Conservation (phyloP, 2,113 vertebrate species). For the Hucho hucho region DNA sequence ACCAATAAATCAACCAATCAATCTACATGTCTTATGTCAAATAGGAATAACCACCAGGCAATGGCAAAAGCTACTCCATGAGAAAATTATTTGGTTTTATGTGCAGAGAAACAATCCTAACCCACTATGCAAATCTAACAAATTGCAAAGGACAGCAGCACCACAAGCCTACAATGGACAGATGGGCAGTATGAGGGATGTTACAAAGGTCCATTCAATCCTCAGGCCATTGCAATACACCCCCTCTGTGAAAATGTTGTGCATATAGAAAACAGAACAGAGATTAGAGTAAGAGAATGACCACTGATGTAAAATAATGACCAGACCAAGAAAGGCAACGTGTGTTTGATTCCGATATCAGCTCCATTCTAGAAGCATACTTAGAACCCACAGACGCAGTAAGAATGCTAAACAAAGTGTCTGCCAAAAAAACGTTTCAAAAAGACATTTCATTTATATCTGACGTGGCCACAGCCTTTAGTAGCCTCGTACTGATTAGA, state of each 20-base stretch:
- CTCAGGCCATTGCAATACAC: not conserved
- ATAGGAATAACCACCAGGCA: no score
- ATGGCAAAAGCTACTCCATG: not conserved
- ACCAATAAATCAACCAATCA: no score
- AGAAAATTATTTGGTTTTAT: not conserved
- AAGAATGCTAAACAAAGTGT: not conserved
- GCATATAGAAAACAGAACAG: not conserved
- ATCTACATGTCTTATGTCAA: not conserved
- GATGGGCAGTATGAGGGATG: not conserved
- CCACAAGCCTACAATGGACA: not conserved
- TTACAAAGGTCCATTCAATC: not conserved
- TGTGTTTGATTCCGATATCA: not conserved
- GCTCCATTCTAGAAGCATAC: not conserved
- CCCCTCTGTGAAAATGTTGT: not conserved
- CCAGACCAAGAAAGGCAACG: not conserved
- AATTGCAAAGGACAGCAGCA: not conserved
- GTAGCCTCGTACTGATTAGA: not conserved
- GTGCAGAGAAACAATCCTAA: not conserved
- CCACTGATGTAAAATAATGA: slow-evolving; percentile 18
- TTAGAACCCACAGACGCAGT: not conserved
- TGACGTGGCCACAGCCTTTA: not conserved
- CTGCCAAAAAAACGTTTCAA: no score
- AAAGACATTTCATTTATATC: not conserved
- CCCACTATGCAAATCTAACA: not conserved
- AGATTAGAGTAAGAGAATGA: not conserved